These are phyloP conservation scores for Strix uralensis DNA, from an alignment of 2,113 vertebrate genomes.

Conservation along the genomic window DNA sequence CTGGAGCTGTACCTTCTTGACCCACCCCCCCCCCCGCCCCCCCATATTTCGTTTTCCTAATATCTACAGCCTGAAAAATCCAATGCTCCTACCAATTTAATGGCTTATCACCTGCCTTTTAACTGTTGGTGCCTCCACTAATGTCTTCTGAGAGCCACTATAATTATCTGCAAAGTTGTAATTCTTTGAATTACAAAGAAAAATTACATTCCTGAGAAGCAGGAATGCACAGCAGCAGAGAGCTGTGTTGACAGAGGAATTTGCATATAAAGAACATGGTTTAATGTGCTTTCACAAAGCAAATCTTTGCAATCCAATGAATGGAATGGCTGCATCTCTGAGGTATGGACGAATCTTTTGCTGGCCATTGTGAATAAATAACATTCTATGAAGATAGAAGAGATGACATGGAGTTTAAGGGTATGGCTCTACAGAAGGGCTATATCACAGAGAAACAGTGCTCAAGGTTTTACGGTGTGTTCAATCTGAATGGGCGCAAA, in stretches of 20 bases:
- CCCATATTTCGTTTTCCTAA: background rate
- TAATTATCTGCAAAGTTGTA: background rate
- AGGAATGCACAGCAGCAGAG: background rate
- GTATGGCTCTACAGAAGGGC: background rate
- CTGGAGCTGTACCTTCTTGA: background rate
- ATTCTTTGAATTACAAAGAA: too few relatives aligned
- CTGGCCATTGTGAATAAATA: background rate
- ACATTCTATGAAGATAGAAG: background rate
- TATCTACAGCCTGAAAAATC: background rate
- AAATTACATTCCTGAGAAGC: background rate
- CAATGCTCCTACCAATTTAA: background rate
- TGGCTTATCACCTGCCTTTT: background rate
- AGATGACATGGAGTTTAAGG: background rate
- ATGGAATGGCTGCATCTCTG: background rate
- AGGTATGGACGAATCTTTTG: background rate
- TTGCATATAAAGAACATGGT: background rate
- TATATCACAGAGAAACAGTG: background rate
- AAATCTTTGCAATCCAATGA: background rate
- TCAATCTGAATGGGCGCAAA: background rate
- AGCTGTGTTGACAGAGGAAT: background rate
- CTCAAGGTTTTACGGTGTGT: background rate
- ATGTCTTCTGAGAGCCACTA: background rate
- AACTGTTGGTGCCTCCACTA: background rate
- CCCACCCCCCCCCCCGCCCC: accelerated
- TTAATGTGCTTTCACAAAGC: background rate